Base-by-base conservation (phyloP, 2,888 invertebrate genomes). In the Cylloceria caligata region DNA sequence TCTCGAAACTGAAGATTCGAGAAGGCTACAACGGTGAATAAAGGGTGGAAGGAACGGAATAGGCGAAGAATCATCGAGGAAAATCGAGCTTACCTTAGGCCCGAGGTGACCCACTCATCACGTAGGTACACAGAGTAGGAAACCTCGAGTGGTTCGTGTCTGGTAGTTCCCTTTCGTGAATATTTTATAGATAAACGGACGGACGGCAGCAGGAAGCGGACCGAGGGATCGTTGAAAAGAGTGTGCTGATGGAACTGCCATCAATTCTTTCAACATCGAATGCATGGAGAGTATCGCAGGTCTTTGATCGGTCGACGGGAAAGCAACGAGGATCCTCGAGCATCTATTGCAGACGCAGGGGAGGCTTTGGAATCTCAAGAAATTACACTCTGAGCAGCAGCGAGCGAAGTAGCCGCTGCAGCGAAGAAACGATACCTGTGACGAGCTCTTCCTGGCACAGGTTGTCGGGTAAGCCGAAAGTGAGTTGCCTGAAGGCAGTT, bases 401-500 rank as follows among this genome's bases (percentile, higher is more conserved):
- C 45, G 6, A 57, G 49, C 21, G 24, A 27, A 45, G 7, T 19
- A 55, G 13, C 30, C n/a, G 42, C 34, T 34, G 45, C 45, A 24
- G n/a, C 45, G 19, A 57, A 39, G 21, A 60, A 64, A 47, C 19
- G 65, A 55, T 34, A 72, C 21, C 74, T 52, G 24, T 52, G 52
- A 65, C 62, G 49, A 73, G 47, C 62, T 36, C n/a, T n/a, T n/a
- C 39, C 24, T 24, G 65, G 39, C n/a, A 65, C 55, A 42, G 42
- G 39, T 76, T 60, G 60, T 71, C 78, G 57, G 75, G 52, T 39
- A 47, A 74, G 60, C 34, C 49, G 75, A 45, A 34, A 68, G 30
- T 21, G 52, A 74, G 16, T 74, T 68, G 72, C 67, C 74, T 42
- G 82, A 87, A 86, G 87, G 83, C 75, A 85, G 47, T 87, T 88